Base-by-base conservation (phyloP, 2,888 invertebrate species). In the Polyommatus iphigenia region DNA sequence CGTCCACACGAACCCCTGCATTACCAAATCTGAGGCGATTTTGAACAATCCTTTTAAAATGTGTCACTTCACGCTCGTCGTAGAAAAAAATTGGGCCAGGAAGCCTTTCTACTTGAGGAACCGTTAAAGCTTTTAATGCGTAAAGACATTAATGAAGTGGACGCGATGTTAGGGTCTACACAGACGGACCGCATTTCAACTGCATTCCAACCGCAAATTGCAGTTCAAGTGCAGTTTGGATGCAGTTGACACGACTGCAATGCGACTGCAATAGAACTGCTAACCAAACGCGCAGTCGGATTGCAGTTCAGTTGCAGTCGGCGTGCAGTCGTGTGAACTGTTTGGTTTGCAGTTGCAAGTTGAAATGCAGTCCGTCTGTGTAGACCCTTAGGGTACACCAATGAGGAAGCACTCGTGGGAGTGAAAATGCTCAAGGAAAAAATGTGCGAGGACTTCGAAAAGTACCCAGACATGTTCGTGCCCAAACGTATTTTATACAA, bases 121-220 rank as follows among this genome's bases (percentile, higher is more conserved):
- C 86, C 86, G 2, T 71, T 83, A 7, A 81, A 85, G 20, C 77
- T 83, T 41, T 79, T 88, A 41, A 87, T 84, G 83, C 88, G 90
- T 46, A 95, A 96, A 41, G 89, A 87, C 18, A 85, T 95, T 6
- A 88, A 88, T 75, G 82, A 88, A 59, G 93, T 96, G 1, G 97
- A 97, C 0, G 93, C 96, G 86, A 95, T 98, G 84, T 93, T 96
- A 36, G 97, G n/a, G n/a, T n/a, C n/a, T n/a, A n/a, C n/a, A n/a
- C n/a, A n/a, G n/a, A n/a, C n/a, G n/a, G n/a, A n/a, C n/a, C n/a
- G n/a, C n/a, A n/a, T n/a, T n/a, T n/a, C n/a, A n/a, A n/a, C n/a
- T n/a, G n/a, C n/a, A n/a, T n/a, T n/a, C n/a, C n/a, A n/a, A n/a
- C n/a, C n/a, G n/a, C n/a, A n/a, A n/a, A n/a, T n/a, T n/a, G n/a